Conservation (phyloP, 2,888 invertebrate genomes). For the Halictus ligatus region DNA sequence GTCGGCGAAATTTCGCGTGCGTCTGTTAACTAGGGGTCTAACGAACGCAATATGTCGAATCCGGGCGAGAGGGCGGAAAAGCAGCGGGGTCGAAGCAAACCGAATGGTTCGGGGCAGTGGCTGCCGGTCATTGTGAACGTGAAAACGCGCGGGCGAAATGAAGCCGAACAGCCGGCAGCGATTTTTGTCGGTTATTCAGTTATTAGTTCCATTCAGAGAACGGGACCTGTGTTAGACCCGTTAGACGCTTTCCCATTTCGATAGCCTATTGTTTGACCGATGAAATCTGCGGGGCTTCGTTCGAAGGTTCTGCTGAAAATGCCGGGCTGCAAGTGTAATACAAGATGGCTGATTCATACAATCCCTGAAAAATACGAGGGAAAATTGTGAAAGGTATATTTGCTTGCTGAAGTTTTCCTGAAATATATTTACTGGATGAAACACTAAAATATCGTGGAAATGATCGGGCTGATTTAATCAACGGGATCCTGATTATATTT, state of each 20-base stretch:
- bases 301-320: conserved; percentile 2
- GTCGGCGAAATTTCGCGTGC: conserved; percentile 43
- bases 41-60: conserved; percentile 75
- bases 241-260: conserved; percentile 56
- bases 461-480: background rate
- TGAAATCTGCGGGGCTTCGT: conserved; percentile 40
- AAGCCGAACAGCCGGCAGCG: conserved; percentile 78
- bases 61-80: conserved; percentile 54
- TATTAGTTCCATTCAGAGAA: conserved; percentile 78
- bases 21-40: conserved; percentile 63
- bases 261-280: conserved; percentile 57
- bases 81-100: conserved; percentile 44
- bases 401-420: background rate
- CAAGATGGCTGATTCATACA: conserved; percentile 4
- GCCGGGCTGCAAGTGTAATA: background rate
- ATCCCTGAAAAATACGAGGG: background rate
- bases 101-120: conserved; percentile 37
- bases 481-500: background rate
- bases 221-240: conserved; percentile 54
- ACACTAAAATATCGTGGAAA: background rate
- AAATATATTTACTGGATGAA: background rate
- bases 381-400: background rate
- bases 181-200: conserved; percentile 80
- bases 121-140: conserved; percentile 66
- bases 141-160: conserved; percentile 71